These are phyloP conservation scores for Daboia siamensis DNA, from an alignment of 2,113 vertebrate genomes.

Conservation along the genomic window DNA sequence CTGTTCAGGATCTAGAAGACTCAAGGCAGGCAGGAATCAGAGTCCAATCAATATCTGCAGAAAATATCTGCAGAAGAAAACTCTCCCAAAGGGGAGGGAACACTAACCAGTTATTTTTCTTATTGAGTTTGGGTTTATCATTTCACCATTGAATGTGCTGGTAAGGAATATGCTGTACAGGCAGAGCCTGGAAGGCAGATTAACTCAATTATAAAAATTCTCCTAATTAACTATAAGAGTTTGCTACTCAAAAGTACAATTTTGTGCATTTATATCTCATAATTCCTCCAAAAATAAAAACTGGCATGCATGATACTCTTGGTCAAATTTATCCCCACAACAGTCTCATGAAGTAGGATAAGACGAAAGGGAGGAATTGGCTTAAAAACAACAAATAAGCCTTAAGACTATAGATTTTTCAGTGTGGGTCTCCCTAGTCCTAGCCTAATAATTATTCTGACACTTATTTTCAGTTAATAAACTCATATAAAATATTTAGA, in stretches of 20 bases:
- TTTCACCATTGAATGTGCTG: background rate
- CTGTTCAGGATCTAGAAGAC: background rate
- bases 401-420: background rate
- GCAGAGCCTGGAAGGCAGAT: background rate
- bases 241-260: background rate
- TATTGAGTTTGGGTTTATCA: background rate
- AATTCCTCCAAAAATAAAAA: background rate
- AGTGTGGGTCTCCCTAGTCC: background rate
- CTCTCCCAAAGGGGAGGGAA: background rate
- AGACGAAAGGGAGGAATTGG: background rate
- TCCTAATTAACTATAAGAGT: background rate
- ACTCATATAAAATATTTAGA: background rate
- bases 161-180: background rate
- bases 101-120: background rate
- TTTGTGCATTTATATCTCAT: background rate
- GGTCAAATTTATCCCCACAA: background rate
- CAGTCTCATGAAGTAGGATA: background rate
- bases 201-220: background rate
- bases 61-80: background rate
- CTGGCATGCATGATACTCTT: background rate
- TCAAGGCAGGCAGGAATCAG: background rate
- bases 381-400: background rate
- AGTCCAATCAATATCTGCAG: background rate
- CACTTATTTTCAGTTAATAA: background rate
- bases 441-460: background rate